Evolutionary conservation across 2,797 vertebrate genomes (phyloP).

Genomic region (Synaphobranchus kaupii): DNA sequence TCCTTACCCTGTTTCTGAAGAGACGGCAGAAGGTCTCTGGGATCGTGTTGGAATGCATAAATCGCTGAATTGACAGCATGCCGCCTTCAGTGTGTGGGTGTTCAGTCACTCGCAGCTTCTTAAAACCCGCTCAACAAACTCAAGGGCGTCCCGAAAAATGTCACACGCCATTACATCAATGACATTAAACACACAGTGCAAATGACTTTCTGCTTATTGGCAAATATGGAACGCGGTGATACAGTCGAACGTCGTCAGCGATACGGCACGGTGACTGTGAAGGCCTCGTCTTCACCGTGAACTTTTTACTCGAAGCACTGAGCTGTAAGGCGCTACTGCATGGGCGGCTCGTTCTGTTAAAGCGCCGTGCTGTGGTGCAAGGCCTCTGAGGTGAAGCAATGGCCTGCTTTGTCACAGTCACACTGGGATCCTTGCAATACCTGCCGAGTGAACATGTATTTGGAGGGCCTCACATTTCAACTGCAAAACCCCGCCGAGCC

Average conservation of each 20-base stretch:
- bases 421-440: neutral
- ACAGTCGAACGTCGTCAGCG: neutral
- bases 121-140: constrained; percentile 22
- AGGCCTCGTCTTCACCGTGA: neutral
- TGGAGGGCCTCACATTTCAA: neutral
- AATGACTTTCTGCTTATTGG: neutral
- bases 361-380: too few species aligned
- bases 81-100: constrained; percentile 21
- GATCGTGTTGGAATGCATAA: constrained; percentile 8
- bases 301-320: neutral
- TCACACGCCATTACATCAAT: neutral
- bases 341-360: too few species aligned
- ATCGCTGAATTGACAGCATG: constrained; percentile 20
- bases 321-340: too few species aligned
- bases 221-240: neutral
- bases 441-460: neutral
- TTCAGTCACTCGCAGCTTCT: neutral
- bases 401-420: too few species aligned
- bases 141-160: constrained; percentile 13
- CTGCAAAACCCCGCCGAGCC: neutral
- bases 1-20: neutral
- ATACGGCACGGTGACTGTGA: neutral
- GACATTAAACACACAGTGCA: neutral
- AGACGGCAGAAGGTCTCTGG: constrained; percentile 15
- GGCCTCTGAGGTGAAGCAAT: too few species aligned